Evolutionary conservation across 2,888 invertebrate species (phyloP), one percentile per base, ranked within the genome.

Genomic region (Ecliptopera silaceata): DNA sequence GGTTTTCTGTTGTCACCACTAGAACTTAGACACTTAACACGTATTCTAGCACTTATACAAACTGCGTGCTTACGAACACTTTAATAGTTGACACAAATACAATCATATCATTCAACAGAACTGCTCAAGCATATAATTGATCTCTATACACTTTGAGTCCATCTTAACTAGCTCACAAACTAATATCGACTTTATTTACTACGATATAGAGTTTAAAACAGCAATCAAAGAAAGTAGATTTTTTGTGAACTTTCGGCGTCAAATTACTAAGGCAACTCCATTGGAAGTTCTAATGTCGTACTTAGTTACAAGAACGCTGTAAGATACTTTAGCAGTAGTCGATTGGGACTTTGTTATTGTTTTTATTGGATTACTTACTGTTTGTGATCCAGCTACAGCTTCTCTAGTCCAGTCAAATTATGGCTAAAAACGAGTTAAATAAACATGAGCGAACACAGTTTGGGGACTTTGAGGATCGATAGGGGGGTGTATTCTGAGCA

Each of bases 61-160:
- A 51, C 38, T 53, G 44, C 43, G 32, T 50, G 32, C 34, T 41
- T 42, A 22, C 20, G 36, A 31, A 43, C 56, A 42, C 56, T 53
- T 38, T 45, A 58, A 43, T 15, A 13, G 36, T 36, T 59, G 64
- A 64, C 61, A 63, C 48, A 59, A 63, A 63, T 64, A 55, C 39
- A 50, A 48, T 51, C 48, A 41, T 47, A 57, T 49, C 55, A 44
- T 32, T 61, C 62, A 56, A 61, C 61, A 47, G 55, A 32, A 36
- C 10, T 36, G 36, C 36, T 2, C 51, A 38, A 52, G 52, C 59
- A 43, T 42, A 36, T 46, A 45, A 34, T 20, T 61, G 63, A 64
- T 62, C 55, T 55, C 39, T 36, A 38, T 61, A 59, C 56, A 51
- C 50, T 44, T 39, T 41, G 46, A 36, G 36, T 36, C 10, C 15